Percentiles rank a stretch among this genome's conserved stretches.
Conservation (phyloP, 2,113 vertebrate species). For the Cervus canadensis region DNA sequence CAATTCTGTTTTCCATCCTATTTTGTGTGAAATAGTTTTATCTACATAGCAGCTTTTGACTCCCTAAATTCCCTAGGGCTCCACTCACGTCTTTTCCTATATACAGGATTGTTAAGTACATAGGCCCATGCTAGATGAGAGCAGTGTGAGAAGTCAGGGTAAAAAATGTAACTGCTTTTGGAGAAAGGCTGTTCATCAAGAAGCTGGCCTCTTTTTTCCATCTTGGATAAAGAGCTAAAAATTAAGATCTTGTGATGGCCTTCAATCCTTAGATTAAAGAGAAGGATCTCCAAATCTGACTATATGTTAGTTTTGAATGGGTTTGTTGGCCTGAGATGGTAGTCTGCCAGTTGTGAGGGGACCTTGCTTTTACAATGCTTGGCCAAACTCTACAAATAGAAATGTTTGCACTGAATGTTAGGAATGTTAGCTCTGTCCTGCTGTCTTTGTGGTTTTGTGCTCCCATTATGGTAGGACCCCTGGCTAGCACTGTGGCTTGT, state of each 20-base stretch:
- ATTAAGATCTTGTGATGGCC: slow-evolving; percentile 5
- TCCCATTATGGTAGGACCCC: slow-evolving; percentile 41
- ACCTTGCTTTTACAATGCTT: slow-evolving; percentile 51
- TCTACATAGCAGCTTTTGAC: slow-evolving; percentile 62
- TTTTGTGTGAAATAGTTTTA: slow-evolving; percentile 64
- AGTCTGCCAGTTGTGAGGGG: slow-evolving; percentile 1
- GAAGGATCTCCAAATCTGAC: neutral
- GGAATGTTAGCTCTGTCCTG: slow-evolving; percentile 66
- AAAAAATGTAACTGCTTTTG: slow-evolving; percentile 32
- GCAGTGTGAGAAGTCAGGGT: neutral
- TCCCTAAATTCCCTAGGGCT: slow-evolving; percentile 48
- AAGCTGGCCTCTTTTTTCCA: slow-evolving; percentile 24
- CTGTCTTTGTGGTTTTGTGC: slow-evolving; percentile 57
- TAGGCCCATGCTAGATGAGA: slow-evolving; percentile 39
- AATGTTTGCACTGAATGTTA: slow-evolving; percentile 57
- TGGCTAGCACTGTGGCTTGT: slow-evolving; percentile 60
- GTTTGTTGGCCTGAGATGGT: neutral
- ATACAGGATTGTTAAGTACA: slow-evolving; percentile 42
- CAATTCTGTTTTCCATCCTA: slow-evolving; percentile 45
- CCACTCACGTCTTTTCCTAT: slow-evolving; percentile 47
- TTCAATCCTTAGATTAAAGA: neutral
- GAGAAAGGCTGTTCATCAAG: slow-evolving; percentile 6
- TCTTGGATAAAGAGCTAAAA: neutral
- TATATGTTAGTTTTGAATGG: neutral
- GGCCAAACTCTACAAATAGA: slow-evolving; percentile 61